phyloP scores from a whole-genome alignment of 2,797 vertebrate species.

The Dermochelys coriacea region DNA sequence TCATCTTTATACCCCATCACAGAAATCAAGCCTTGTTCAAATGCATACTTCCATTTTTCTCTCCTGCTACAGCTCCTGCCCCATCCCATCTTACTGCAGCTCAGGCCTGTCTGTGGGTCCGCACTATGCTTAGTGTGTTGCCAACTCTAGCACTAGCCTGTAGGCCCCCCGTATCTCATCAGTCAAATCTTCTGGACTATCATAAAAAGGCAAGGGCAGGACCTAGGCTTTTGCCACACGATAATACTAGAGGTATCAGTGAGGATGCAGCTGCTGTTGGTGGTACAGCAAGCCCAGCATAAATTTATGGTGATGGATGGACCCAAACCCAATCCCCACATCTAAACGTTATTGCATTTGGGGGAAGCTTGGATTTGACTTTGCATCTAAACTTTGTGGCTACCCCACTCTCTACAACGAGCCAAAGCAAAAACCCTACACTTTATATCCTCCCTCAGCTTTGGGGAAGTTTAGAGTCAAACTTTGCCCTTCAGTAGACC shows the following conservation, averaged over 20 bases:
- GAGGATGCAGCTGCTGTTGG: background rate
- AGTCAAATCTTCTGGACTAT: background rate
- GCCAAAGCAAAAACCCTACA: background rate
- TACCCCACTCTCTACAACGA: rapidly evolving
- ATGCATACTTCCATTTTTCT: background rate
- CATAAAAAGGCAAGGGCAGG: background rate
- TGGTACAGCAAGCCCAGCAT: background rate
- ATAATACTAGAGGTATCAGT: rapidly evolving
- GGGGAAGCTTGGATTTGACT: rapidly evolving
- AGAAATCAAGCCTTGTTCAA: background rate
- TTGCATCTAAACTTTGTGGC: rapidly evolving
- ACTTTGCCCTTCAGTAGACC: rapidly evolving
- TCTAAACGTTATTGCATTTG: background rate
- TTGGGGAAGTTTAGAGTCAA: background rate
- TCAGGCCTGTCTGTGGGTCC: background rate
- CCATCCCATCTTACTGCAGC: background rate
- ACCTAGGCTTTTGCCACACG: background rate
- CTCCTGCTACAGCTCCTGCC: background rate
- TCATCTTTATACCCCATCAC: background rate
- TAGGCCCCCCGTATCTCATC: background rate
- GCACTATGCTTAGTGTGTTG: rapidly evolving
- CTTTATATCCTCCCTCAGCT: background rate
- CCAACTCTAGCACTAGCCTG: rapidly evolving
- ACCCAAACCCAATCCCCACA: background rate
- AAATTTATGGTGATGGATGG: background rate